phyloP scores from a whole-genome alignment of 1,140 invertebrate species.

The Drosophila nebulosa region DNA sequence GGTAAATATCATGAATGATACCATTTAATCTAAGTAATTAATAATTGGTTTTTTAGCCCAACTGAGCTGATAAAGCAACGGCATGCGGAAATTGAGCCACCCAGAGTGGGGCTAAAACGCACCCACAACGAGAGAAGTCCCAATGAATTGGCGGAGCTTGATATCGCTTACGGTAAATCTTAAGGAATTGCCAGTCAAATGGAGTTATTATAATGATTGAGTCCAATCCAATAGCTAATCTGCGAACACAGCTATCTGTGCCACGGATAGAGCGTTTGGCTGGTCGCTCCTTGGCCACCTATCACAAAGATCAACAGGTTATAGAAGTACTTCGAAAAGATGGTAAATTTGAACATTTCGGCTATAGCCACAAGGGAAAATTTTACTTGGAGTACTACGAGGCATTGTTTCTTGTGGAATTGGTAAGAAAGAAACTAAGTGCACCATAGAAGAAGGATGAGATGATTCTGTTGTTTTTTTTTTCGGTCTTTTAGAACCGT shows the following conservation, averaged over 20 bases:
- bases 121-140: constrained; percentile 43
- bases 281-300: constrained; percentile 57
- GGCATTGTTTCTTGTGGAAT: constrained; percentile 66
- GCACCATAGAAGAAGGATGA: too few relatives aligned
- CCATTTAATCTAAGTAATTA: fast-evolving
- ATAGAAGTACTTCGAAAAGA: constrained; percentile 63
- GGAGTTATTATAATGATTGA: neutral
- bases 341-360: constrained; percentile 75
- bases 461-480: too few relatives aligned
- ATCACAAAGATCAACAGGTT: constrained; percentile 55
- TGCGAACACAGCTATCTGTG: constrained; percentile 46
- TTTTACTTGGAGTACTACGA: constrained; percentile 68
- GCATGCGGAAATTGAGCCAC: constrained; percentile 32
- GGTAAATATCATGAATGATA: constrained; percentile 31
- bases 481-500: constrained; percentile 47
- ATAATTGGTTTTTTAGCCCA: constrained; percentile 17
- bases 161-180: constrained; percentile 29
- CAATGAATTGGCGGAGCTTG: constrained; percentile 35
- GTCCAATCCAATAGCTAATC: constrained; percentile 35
- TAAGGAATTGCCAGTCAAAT: neutral
- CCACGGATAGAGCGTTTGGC: constrained; percentile 58
- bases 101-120: constrained; percentile 48
- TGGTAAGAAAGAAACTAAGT: constrained; percentile 27
- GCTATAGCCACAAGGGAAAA: constrained; percentile 45
- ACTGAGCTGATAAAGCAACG: constrained; percentile 44